These are phyloP conservation scores for Turdus rufiventris DNA, from an alignment of 2,113 vertebrate genomes.

Conservation along the genomic window DNA sequence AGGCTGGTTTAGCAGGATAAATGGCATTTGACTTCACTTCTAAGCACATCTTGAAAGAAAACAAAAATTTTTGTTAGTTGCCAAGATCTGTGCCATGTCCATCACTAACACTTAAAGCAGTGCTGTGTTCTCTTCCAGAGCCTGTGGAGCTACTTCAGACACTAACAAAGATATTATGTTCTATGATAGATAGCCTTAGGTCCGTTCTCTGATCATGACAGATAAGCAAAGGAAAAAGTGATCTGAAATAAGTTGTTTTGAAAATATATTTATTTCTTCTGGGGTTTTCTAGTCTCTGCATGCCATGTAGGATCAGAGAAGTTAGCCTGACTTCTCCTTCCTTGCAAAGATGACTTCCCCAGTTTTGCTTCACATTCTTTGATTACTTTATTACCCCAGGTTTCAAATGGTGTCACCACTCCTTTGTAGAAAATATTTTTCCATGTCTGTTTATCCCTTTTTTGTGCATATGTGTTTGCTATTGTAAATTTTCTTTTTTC, in stretches of 20 bases:
- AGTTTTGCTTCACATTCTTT: neutral
- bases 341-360: neutral
- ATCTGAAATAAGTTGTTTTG: neutral
- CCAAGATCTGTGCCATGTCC: neutral
- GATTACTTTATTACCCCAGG: neutral
- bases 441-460: neutral
- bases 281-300: neutral
- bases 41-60: neutral
- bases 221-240: neutral
- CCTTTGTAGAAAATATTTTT: neutral
- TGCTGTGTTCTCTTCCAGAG: neutral
- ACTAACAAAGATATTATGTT: neutral
- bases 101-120: neutral
- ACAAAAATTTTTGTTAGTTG: neutral
- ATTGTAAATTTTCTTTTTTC: neutral
- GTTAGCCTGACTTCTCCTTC: neutral
- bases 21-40: neutral
- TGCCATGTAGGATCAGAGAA: neutral
- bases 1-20: constrained; percentile 8
- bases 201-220: neutral
- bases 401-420: neutral
- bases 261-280: neutral
- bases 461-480: neutral
- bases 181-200: neutral
- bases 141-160: neutral